phyloP scores from a whole-genome alignment of 2,797 vertebrate genomes.

The Eospalax fontanierii region DNA sequence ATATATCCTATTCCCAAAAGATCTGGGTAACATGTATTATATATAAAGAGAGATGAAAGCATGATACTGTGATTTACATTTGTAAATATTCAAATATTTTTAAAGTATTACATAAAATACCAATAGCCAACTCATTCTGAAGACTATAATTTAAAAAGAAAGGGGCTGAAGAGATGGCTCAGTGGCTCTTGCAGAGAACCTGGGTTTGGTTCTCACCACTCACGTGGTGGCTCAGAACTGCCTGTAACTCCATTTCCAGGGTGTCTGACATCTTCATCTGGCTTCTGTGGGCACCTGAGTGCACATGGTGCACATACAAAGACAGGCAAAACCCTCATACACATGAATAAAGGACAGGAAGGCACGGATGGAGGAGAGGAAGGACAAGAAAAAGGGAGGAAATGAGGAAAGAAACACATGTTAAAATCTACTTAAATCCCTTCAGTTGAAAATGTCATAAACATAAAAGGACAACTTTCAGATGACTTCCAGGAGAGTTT shows the following conservation, averaged over 20 bases:
- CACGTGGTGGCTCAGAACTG: background rate
- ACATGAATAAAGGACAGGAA: background rate
- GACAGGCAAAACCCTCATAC: background rate
- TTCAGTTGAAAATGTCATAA: background rate
- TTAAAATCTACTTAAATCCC: background rate
- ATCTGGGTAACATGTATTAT: background rate
- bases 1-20: background rate
- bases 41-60: background rate
- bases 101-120: conserved; percentile 9
- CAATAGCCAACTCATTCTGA: background rate
- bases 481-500: background rate
- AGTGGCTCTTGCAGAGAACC: background rate
- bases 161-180: background rate
- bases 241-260: too few relatives aligned
- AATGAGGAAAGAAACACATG: background rate
- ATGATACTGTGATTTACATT: background rate
- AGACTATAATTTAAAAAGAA: background rate
- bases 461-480: background rate
- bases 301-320: background rate
- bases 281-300: too few relatives aligned
- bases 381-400: too few relatives aligned
- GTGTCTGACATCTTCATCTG: background rate
- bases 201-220: background rate
- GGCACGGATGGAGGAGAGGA: background rate
- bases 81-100: conserved; percentile 10